A percentile compares a stretch with the other conserved stretches of the same genome.
Evolutionary conservation across 2,797 vertebrate species (phyloP).

Genomic region (Vipera ursinii): DNA sequence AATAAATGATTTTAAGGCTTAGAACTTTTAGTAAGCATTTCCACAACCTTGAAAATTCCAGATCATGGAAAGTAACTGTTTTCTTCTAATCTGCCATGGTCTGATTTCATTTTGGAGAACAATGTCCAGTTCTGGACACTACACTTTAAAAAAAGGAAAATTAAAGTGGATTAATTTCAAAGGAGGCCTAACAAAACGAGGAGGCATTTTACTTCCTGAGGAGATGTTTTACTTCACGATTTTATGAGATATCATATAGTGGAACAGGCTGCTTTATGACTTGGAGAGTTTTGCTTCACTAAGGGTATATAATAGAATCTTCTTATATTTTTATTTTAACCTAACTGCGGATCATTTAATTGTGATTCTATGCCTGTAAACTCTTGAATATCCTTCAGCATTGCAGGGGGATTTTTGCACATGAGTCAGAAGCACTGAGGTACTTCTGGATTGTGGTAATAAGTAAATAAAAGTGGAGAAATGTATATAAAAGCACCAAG

Average conservation of each 20-base stretch:
- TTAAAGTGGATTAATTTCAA: neutral
- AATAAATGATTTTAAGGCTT: neutral
- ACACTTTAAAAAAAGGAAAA: neutral
- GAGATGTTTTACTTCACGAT: neutral
- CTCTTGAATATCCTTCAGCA: neutral
- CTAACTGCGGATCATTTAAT: neutral
- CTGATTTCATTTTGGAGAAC: neutral
- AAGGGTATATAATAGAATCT: neutral
- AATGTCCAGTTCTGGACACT: neutral
- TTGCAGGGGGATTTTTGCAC: neutral
- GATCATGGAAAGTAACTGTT: neutral
- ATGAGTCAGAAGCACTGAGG: neutral
- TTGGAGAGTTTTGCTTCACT: neutral
- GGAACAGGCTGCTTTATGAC: neutral
- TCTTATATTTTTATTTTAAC: neutral
- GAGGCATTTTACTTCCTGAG: neutral
- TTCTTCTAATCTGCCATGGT: neutral
- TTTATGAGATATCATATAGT: neutral
- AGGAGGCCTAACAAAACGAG: neutral
- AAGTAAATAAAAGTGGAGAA: neutral
- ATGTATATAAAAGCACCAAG: neutral
- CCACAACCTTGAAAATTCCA: neutral
- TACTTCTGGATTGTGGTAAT: neutral
- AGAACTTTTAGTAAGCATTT: neutral
- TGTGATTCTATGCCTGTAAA: neutral